Evolutionary conservation across 2,113 vertebrate species (phyloP).

Genomic region (Rhynchopsitta pachyrhyncha): DNA sequence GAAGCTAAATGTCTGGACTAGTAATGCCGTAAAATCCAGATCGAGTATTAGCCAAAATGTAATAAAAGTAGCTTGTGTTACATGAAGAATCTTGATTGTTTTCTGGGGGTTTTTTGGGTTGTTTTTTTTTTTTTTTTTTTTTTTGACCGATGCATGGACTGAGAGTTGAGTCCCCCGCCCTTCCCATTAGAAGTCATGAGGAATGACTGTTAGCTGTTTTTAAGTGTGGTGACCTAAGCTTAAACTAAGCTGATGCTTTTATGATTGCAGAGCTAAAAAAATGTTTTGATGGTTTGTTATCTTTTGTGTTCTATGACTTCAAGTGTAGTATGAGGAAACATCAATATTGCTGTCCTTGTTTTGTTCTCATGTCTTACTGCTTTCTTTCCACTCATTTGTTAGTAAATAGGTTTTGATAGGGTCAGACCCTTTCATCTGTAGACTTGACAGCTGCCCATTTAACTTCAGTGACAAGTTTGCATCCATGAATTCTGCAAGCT

Average conservation of each 20-base stretch:
- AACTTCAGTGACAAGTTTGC: slow-evolving; percentile 15
- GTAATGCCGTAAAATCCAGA: neutral
- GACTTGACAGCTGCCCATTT: slow-evolving; percentile 16
- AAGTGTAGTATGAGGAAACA: neutral
- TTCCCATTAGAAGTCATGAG: neutral
- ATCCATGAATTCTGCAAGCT: neutral
- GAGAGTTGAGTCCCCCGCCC: neutral
- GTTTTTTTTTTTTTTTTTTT: neutral
- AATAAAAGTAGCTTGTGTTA: neutral
- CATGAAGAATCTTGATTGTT: neutral
- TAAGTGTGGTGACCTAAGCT: neutral
- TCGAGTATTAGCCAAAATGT: neutral
- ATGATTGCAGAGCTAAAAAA: neutral
- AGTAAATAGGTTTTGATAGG: slow-evolving; percentile 6
- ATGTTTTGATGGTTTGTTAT: neutral
- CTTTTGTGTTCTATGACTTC: neutral
- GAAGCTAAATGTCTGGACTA: neutral
- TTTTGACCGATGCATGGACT: rapidly evolving
- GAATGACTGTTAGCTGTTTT: neutral
- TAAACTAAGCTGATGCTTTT: neutral
- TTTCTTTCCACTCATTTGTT: neutral
- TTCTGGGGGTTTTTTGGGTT: neutral
- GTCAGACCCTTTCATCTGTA: neutral
- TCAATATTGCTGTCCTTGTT: neutral
- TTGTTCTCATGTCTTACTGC: neutral